Percentiles rank a stretch among this genome's conserved stretches.
Conservation (phyloP, 2,113 vertebrate species). For the Muntiacus muntjak region DNA sequence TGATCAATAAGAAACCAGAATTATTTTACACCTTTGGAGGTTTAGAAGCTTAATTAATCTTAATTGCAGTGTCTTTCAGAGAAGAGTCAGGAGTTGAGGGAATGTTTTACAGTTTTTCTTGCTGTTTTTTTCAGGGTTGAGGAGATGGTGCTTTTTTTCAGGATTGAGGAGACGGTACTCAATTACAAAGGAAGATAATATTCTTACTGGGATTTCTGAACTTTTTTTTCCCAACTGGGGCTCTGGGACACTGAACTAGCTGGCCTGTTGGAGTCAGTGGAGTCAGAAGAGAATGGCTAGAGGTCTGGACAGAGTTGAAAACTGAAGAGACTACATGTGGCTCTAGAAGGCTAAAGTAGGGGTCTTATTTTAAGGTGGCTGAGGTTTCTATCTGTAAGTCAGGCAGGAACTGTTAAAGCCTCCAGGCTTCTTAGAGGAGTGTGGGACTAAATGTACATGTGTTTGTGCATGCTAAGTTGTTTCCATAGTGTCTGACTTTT, state of each 20-base stretch:
- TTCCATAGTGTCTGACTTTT: accelerated
- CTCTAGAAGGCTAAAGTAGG: not conserved
- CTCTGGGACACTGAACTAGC: not conserved
- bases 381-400: not conserved
- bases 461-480: not conserved
- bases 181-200: not conserved
- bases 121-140: not conserved
- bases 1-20: not conserved
- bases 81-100: not conserved
- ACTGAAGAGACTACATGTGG: not conserved
- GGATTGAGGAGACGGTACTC: not conserved
- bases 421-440: not conserved
- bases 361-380: not conserved
- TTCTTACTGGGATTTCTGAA: not conserved
- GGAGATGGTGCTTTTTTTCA: not conserved
- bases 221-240: not conserved
- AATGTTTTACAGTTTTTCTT: not conserved
- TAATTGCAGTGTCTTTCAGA: not conserved
- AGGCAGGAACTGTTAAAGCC: not conserved
- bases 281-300: not conserved
- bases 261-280: not conserved
- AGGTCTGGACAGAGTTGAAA: not conserved
- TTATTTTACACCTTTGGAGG: not conserved
- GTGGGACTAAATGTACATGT: not conserved
- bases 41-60: not conserved